Percentiles rank a stretch among this genome's conserved stretches.
These are phyloP conservation scores for Salarias fasciatus DNA, from an alignment of 2,797 vertebrate genomes.

Conservation along the genomic window DNA sequence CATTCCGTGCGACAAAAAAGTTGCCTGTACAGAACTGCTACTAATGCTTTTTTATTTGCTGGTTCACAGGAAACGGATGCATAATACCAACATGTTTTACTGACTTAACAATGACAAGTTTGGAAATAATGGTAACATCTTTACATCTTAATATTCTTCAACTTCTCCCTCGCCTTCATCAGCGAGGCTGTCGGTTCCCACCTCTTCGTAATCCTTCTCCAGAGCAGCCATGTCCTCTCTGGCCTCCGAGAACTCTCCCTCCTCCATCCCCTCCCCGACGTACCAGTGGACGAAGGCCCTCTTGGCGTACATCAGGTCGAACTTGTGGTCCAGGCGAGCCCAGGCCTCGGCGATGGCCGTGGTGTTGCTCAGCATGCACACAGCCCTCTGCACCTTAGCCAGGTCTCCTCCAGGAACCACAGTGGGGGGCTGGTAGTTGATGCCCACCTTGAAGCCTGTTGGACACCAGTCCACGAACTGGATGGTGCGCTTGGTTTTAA, in stretches of 20 bases:
- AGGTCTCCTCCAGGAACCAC: conserved; percentile 86
- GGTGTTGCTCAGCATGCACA: conserved; percentile 90
- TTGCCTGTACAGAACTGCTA: no score
- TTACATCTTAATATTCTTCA: no score
- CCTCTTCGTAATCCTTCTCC: conserved; percentile 84
- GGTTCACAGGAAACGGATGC: no score
- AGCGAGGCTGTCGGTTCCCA: conserved; percentile 41
- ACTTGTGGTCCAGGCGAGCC: conserved; percentile 82
- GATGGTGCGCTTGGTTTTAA: conserved; percentile 91
- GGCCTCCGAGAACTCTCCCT: conserved; percentile 83
- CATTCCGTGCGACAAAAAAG: no score
- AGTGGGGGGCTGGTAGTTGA: conserved; percentile 88
- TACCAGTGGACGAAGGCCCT: conserved; percentile 84
- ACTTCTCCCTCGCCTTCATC: no score
- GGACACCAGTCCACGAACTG: conserved; percentile 96
- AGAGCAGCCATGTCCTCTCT: conserved; percentile 82
- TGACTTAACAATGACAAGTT: no score
- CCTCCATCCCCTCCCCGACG: conserved; percentile 82
- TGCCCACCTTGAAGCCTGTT: conserved; percentile 90
- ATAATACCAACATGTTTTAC: no score
- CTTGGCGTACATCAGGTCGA: conserved; percentile 84
- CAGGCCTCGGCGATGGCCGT: conserved; percentile 83
- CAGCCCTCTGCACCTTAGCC: conserved; percentile 87
- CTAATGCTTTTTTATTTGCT: no score
- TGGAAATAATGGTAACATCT: no score